Base-by-base conservation (phyloP, 2,797 vertebrate genomes). In the Hemibagrus guttatus region DNA sequence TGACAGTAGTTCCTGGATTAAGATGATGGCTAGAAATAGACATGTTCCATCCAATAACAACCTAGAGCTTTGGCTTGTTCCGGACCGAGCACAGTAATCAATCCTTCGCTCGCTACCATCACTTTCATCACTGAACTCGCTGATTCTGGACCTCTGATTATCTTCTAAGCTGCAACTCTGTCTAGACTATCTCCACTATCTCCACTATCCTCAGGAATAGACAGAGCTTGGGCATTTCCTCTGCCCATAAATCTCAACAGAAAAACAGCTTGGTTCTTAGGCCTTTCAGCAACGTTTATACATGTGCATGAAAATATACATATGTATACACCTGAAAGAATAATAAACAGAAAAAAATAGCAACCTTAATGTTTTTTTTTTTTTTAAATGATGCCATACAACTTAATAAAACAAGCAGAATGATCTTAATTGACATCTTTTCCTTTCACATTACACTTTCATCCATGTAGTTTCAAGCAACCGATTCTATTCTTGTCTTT, bases 161-260 rank as follows among this genome's bases (percentile, higher is more conserved):
- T 61, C 76, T 26, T 54, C 76, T 16, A 35, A 80, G 56, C 75
- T 58, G 75, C 49, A 56, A 49, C 71, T 66, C 71, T 66, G 63
- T 12, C 69, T 28, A 49, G 46, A 49, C 52, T 11, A 16, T 80
- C 58, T 81, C 42, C 56, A 42, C 69, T 26, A 39, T 71, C 6
- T 71, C 11, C 69, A 72, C 56, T 39, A 61, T 46, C 39, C 8
- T 46, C 23, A 42, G 2, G 21, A 39, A 16, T 16, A 39, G 4
- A 19, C 39, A 0, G 31, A 39, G 76, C 56, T 59, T 3, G 31
- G 13, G 11, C 6, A 39, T 61, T 42, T 80, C 56, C 26, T 26
- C 6, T 61, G 26, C 26, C 5, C 5, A 26, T 61, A 23, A 21
- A 14, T 42, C 56, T 28, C 76, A 1, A 59, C 2, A 39, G 12